Percentiles rank a stretch among this genome's conserved stretches.
Conservation (phyloP, 2,113 vertebrate genomes). For the Synchiropus splendidus region DNA sequence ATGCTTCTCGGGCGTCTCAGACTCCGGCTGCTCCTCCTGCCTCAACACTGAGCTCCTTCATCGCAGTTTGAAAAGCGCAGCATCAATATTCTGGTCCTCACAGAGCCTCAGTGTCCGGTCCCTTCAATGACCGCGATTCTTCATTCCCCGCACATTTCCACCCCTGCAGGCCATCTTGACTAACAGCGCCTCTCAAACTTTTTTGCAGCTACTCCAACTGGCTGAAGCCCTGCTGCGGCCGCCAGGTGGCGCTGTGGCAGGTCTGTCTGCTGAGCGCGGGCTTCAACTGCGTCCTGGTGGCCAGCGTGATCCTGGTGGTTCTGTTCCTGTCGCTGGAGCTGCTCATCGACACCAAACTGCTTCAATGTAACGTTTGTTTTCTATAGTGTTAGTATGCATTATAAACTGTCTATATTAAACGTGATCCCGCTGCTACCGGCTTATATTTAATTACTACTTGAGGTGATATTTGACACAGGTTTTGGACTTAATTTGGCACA, state of each 20-base stretch:
- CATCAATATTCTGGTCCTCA: slow-evolving; percentile 52
- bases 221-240: slow-evolving; percentile 96
- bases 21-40: neutral
- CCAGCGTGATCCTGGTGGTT: slow-evolving; percentile 93
- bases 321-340: slow-evolving; percentile 94
- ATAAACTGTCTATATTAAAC: too few relatives aligned
- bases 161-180: slow-evolving; percentile 36
- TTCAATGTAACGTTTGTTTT: slow-evolving; percentile 79
- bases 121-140: slow-evolving; percentile 44
- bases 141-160: slow-evolving; percentile 22
- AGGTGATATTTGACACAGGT: too few relatives aligned
- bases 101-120: slow-evolving; percentile 46
- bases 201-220: slow-evolving; percentile 80
- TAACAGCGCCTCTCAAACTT: too few relatives aligned
- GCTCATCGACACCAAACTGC: slow-evolving; percentile 95
- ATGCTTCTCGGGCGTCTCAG: too few relatives aligned
- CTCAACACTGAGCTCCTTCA: slow-evolving; percentile 43
- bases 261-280: slow-evolving; percentile 94
- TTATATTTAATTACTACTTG: neutral
- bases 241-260: slow-evolving; percentile 89
- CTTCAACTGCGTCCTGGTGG: slow-evolving; percentile 97
- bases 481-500: too few relatives aligned
- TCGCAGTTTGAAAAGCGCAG: slow-evolving; percentile 22
- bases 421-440: too few relatives aligned
- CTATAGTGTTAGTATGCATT: too few relatives aligned